Evolutionary conservation across 2,888 invertebrate species (phyloP).

Genomic region (Chydorus sphaericus): DNA sequence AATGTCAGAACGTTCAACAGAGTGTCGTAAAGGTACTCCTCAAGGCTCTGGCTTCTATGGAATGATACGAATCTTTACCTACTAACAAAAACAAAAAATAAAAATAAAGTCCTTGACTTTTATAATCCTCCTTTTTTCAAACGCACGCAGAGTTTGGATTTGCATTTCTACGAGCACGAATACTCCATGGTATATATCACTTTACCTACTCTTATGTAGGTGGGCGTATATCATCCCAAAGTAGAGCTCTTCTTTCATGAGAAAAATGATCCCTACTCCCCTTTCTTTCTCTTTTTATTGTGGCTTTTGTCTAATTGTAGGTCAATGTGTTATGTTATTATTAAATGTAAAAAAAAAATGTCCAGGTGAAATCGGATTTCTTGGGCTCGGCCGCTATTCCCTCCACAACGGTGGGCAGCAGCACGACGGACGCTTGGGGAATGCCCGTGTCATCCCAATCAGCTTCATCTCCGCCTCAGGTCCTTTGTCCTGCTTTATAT

Average conservation of each 20-base stretch:
- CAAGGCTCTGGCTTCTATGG: background rate
- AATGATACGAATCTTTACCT: background rate
- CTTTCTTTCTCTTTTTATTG: background rate
- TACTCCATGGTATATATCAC: background rate
- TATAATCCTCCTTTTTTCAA: background rate
- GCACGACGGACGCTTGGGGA: conserved; percentile 3
- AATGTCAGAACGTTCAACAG: too few species aligned
- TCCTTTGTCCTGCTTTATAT: conserved; percentile 7
- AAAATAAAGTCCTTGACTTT: too few species aligned
- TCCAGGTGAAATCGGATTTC: conserved; percentile 6
- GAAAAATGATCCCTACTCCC: too few species aligned
- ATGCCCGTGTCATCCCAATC: conserved; percentile 4
- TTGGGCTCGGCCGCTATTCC: background rate
- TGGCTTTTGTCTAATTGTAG: background rate
- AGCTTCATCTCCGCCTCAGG: conserved; percentile 6
- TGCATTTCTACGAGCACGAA: background rate
- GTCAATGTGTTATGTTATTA: background rate
- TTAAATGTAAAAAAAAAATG: too few species aligned
- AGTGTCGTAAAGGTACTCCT: too few species aligned
- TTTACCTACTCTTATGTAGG: background rate
- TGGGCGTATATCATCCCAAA: background rate
- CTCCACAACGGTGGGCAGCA: background rate
- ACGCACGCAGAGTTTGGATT: background rate
- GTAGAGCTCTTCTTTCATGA: too few species aligned
- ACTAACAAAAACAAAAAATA: too few species aligned